phyloP scores from a whole-genome alignment of 2,797 vertebrate species.

The Tauraco hartlaubi region DNA sequence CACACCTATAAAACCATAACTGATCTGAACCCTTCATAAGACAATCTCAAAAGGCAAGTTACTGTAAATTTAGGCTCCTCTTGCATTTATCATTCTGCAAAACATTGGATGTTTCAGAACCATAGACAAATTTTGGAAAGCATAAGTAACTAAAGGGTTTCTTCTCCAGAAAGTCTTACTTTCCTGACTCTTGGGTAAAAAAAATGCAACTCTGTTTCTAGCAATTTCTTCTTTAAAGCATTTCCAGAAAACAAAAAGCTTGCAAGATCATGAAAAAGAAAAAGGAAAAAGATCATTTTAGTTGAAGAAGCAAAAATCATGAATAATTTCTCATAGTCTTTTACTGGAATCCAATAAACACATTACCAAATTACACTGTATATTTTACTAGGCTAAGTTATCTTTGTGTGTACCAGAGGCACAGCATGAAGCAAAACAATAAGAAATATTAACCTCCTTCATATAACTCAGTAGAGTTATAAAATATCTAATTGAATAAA shows the following conservation, averaged over 20 bases:
- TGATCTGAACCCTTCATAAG: neutral
- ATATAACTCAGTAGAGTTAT: constrained; percentile 26
- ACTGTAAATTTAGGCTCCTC: neutral
- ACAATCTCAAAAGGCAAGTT: neutral
- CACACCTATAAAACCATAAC: neutral
- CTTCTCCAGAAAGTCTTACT: neutral
- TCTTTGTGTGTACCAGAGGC: constrained; percentile 24
- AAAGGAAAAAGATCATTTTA: neutral
- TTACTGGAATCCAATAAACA: constrained; percentile 47
- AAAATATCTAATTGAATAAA: constrained; percentile 57
- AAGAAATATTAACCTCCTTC: constrained; percentile 37
- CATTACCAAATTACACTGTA: constrained; percentile 40
- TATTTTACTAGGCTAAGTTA: constrained; percentile 48
- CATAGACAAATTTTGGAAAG: neutral
- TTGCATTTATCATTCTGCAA: neutral
- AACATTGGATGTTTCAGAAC: neutral
- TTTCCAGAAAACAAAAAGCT: neutral
- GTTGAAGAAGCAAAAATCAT: constrained; percentile 14
- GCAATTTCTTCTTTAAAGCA: neutral
- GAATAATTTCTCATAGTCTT: neutral
- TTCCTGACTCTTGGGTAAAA: neutral
- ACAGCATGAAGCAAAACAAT: constrained; percentile 49
- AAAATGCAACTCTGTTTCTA: neutral
- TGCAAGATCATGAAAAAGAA: neutral
- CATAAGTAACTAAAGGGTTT: neutral